A percentile compares a stretch with the other conserved stretches of the same genome.
Conservation (phyloP, 2,113 vertebrate species). For the Trematomus loennbergii region DNA sequence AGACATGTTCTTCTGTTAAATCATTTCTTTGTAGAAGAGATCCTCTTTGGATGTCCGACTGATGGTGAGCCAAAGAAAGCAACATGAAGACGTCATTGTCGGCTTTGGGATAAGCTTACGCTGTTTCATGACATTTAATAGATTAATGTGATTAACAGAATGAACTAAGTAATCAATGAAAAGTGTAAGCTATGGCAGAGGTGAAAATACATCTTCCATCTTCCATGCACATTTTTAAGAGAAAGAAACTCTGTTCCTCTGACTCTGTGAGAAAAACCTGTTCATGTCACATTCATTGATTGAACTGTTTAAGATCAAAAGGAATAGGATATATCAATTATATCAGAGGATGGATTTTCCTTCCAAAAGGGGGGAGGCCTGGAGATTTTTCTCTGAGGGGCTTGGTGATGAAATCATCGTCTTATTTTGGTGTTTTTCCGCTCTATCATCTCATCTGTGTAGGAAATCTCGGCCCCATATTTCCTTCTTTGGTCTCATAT, state of each 20-base stretch:
- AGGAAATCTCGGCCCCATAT: slow-evolving; percentile 31
- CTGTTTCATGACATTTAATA: neutral
- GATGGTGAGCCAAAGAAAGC: neutral
- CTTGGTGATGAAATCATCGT: slow-evolving; percentile 11
- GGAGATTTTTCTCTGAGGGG: slow-evolving; percentile 37
- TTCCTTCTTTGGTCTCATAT: slow-evolving; percentile 52
- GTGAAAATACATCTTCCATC: neutral
- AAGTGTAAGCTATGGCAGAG: neutral
- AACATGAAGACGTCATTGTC: neutral
- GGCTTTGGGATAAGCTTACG: neutral
- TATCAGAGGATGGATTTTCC: slow-evolving; percentile 32
- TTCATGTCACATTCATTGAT: slow-evolving; percentile 47
- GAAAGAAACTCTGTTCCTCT: slow-evolving; percentile 16
- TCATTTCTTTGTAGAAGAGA: neutral
- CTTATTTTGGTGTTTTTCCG: slow-evolving; percentile 13
- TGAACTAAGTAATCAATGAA: neutral
- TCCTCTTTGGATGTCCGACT: too few species aligned
- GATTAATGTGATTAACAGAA: neutral
- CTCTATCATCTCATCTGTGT: slow-evolving; percentile 5
- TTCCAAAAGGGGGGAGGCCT: slow-evolving; percentile 24
- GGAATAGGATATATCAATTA: slow-evolving; percentile 47
- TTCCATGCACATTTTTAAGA: slow-evolving; percentile 6
- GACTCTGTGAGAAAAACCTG: slow-evolving; percentile 17
- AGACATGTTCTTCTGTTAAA: neutral
- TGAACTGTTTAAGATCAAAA: slow-evolving; percentile 46